phyloP scores from a whole-genome alignment of 2,113 vertebrate species.

The Tachysurus fulvidraco region DNA sequence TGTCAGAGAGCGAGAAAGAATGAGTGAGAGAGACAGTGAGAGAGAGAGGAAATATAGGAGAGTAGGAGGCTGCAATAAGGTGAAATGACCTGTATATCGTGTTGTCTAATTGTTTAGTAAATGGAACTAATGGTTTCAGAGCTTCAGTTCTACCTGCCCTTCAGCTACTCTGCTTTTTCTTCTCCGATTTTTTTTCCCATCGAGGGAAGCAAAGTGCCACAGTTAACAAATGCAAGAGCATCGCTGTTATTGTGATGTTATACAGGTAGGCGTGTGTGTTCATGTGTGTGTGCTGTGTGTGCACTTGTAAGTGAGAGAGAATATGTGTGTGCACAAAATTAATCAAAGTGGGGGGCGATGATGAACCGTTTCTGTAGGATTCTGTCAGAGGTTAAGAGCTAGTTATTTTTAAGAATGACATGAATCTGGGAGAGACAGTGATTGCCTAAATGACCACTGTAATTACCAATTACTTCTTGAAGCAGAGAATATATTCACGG shows the following conservation, averaged over 20 bases:
- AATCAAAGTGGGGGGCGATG: conserved; percentile 99
- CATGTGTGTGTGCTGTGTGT: conserved; percentile 77
- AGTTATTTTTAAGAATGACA: conserved; percentile 99
- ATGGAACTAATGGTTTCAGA: conserved; percentile 94
- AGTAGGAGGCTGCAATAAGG: conserved; percentile 59
- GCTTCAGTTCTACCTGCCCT: conserved; percentile 89
- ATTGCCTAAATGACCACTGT: conserved; percentile 99
- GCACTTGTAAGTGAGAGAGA: conserved; percentile 63
- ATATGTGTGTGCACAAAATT: conserved; percentile 93
- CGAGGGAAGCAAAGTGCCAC: conserved; percentile 87
- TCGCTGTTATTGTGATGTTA: conserved; percentile 84
- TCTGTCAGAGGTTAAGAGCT: conserved; percentile 99
- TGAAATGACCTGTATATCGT: conserved; percentile 73
- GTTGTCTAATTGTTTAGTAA: conserved; percentile 92
- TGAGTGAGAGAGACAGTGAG: conserved; percentile 44
- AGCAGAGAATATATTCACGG: conserved; percentile 99
- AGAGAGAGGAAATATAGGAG: conserved; percentile 42
- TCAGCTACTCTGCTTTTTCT: conserved; percentile 66
- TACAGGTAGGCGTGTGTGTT: conserved; percentile 81
- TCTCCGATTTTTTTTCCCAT: conserved; percentile 61
- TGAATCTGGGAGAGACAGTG: conserved; percentile 99
- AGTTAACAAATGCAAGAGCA: conserved; percentile 94
- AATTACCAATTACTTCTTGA: conserved; percentile 99
- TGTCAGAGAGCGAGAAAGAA: conserved; percentile 50
- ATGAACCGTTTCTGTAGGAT: conserved; percentile 99